phyloP scores from a whole-genome alignment of 2,888 invertebrate species.

The Sarcophaga variegata region DNA sequence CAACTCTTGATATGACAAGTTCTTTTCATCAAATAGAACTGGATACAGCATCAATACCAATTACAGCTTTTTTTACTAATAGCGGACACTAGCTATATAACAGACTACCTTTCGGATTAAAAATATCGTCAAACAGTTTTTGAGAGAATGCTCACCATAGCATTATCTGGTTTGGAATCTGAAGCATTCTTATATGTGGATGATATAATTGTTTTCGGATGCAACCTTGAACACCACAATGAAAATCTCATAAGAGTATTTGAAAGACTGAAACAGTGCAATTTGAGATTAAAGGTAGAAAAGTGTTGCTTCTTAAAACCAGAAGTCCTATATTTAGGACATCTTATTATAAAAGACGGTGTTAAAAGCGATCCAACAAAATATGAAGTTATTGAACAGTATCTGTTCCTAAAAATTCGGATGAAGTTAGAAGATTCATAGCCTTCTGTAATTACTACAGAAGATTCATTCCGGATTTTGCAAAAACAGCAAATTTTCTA shows the following conservation, averaged over 20 bases:
- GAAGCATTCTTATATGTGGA: not conserved
- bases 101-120: slow-evolving; percentile 23
- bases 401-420: no score
- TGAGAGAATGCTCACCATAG: slow-evolving; percentile 32
- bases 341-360: no score
- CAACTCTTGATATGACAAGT: slow-evolving; percentile 19
- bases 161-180: slow-evolving; percentile 16
- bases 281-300: not conserved
- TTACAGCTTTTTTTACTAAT: no score
- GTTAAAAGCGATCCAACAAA: no score
- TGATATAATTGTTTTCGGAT: not conserved
- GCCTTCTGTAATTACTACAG: no score
- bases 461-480: no score
- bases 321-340: no score
- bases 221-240: slow-evolving; percentile 29
- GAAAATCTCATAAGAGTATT: slow-evolving; percentile 21
- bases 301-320: no score
- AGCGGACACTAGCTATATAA: no score
- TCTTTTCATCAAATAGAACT: slow-evolving; percentile 8
- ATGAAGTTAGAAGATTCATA: no score
- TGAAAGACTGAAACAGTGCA: not conserved
- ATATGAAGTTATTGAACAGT: no score
- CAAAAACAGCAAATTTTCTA: no score
- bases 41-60: not conserved
- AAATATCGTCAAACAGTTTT: slow-evolving; percentile 43